These are phyloP conservation scores for Pheosia gnoma DNA, from an alignment of 2,888 invertebrate species.

Conservation along the genomic window DNA sequence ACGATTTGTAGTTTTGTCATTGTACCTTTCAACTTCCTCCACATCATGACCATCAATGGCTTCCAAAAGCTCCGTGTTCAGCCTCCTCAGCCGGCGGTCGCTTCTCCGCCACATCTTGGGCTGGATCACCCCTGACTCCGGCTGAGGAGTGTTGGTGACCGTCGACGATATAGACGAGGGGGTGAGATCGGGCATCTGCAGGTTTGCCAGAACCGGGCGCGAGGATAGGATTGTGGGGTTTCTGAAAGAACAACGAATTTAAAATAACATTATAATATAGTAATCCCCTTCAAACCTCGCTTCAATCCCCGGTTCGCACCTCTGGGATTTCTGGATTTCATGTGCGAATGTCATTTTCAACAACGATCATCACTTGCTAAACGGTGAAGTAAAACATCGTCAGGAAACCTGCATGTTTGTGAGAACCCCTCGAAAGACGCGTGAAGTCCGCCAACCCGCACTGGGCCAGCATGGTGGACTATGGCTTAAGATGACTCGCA, in stretches of 20 bases:
- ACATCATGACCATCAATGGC: conserved; percentile 67
- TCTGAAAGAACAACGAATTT: not conserved
- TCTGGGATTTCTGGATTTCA: too few relatives aligned
- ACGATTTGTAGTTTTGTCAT: not conserved
- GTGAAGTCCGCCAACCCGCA: too few relatives aligned
- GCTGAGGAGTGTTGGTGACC: conserved; percentile 31
- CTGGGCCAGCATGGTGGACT: too few relatives aligned
- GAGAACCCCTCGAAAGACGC: too few relatives aligned
- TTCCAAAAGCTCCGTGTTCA: conserved; percentile 78
- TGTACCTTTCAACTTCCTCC: conserved; percentile 68
- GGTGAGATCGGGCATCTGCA: conserved; percentile 47
- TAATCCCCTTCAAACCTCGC: too few relatives aligned
- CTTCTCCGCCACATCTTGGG: conserved; percentile 66
- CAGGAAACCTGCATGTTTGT: too few relatives aligned
- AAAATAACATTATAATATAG: too few relatives aligned
- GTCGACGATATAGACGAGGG: conserved; percentile 61
- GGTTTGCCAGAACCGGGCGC: conserved; percentile 33
- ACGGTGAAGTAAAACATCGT: too few relatives aligned
- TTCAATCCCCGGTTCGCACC: too few relatives aligned
- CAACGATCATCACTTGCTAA: too few relatives aligned
- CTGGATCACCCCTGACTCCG: conserved; percentile 39
- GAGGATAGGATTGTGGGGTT: conserved; percentile 4
- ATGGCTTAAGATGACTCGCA: too few relatives aligned
- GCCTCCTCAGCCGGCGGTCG: conserved; percentile 68
- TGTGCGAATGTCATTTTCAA: too few relatives aligned